Evolutionary conservation across 2,888 invertebrate genomes (phyloP), one percentile per base, ranked within the genome.

Genomic region (Synanthedon formicaeformis): DNA sequence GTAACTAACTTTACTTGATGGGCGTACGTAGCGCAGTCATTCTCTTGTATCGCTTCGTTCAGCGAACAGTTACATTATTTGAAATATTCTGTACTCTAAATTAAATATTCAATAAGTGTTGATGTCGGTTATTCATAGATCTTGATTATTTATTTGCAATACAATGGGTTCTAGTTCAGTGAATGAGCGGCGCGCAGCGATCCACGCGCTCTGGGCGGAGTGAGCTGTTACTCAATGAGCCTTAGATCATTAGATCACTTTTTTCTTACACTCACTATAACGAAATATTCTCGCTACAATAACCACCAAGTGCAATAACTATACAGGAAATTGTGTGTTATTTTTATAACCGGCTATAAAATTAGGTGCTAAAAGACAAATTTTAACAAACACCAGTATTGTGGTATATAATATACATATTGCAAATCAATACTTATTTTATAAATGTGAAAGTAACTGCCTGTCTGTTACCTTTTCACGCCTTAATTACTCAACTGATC

Each of bases 31-130:
- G 57, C 52, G 40, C 52, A 54, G 54, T 55, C 56, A 18, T 53
- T 54, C 52, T 58, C 57, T 62, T 63, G 60, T 57, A 57, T 59
- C 57, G 58, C 27, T 12, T 34, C 34, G 10, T 10, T 34, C 34
- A 13, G 2, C 51, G 50, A 51, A 53, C 50, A 55, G 59, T 54
- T 45, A 45, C 45, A 59, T 59, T 52, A 57, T 55, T 53, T 34
- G 14, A 52, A 57, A 53, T 56, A 55, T 51, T 50, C 50, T 40
- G 50, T 12, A 41, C 14, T 34, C 51, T 41, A 45, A 45, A 45
- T 45, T 45, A 45, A 45, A 45, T 13, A n/a, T 14, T 45, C 45
- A 14, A 45, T 45, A 45, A 45, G 45, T 45, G 14, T 45, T n/a
- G 45, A 45, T 45, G n/a, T 34, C 34, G 10, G 34, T 8, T 45